These are phyloP conservation scores for Pheosia gnoma DNA, from an alignment of 2,888 invertebrate species.

Conservation along the genomic window DNA sequence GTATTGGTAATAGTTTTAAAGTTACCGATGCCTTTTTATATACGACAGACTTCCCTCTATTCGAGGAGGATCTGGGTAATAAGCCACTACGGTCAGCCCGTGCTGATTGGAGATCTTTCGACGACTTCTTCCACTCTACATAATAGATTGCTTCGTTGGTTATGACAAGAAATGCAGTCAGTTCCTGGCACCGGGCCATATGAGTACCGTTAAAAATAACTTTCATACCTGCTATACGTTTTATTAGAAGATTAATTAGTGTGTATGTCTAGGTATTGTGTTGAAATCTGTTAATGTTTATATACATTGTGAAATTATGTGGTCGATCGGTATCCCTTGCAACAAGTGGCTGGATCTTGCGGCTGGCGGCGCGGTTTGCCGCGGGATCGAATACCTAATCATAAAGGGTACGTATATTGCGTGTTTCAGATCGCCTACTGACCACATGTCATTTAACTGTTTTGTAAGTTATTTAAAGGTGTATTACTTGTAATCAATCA, in stretches of 20 bases:
- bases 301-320: conserved; percentile 33
- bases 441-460: background rate
- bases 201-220: conserved; percentile 36
- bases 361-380: conserved; percentile 43
- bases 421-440: background rate
- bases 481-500: background rate
- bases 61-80: too few relatives aligned
- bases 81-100: too few relatives aligned
- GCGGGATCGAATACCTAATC: conserved; percentile 29
- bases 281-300: conserved; percentile 29
- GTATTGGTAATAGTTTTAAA: too few relatives aligned
- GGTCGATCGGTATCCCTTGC: conserved; percentile 38
- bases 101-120: too few relatives aligned
- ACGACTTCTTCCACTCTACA: conserved; percentile 25
- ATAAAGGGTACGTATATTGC: conserved; percentile 14
- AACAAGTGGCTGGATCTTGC: conserved; percentile 53
- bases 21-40: too few relatives aligned
- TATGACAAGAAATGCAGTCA: conserved; percentile 45
- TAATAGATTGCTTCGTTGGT: conserved; percentile 34
- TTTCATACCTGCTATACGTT: conserved; percentile 38
- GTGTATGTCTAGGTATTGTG: conserved; percentile 29
- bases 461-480: background rate
- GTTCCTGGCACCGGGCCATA: conserved; percentile 49
- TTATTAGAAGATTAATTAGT: conserved; percentile 27
- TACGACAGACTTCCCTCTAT: too few relatives aligned